Conservation (phyloP, 2,888 invertebrate genomes). For the Drosophila cracens region DNA sequence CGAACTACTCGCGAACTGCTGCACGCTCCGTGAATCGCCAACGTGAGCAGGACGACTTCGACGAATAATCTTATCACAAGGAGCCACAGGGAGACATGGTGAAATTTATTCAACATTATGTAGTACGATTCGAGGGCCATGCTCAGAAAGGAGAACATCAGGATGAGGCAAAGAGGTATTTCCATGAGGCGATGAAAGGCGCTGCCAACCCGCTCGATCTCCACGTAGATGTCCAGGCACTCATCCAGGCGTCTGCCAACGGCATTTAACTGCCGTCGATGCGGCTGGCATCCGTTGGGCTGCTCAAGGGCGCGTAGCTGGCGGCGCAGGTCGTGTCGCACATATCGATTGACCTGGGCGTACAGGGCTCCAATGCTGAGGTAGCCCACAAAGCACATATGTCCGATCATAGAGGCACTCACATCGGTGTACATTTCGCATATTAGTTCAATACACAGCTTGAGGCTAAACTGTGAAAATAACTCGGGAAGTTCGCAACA, state of each 20-base stretch:
- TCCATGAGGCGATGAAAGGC: slow-evolving; percentile 50
- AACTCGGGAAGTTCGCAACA: slow-evolving; percentile 7
- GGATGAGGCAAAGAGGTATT: slow-evolving; percentile 39
- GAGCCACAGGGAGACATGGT: slow-evolving; percentile 12
- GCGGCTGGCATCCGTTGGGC: not conserved
- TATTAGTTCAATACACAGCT: not conserved
- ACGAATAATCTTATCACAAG: slow-evolving; percentile 37
- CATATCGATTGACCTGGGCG: slow-evolving; percentile 50
- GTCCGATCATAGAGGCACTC: slow-evolving; percentile 33
- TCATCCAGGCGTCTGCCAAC: slow-evolving; percentile 43
- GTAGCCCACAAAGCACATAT: slow-evolving; percentile 57
- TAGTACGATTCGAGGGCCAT: slow-evolving; percentile 44
- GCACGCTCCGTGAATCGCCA: slow-evolving; percentile 56
- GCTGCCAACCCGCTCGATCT: slow-evolving; percentile 42
- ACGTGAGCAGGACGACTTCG: slow-evolving; percentile 55
- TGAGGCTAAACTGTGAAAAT: not conserved
- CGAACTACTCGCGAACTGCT: slow-evolving; percentile 42
- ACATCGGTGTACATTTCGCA: slow-evolving; percentile 25
- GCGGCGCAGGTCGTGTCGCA: slow-evolving; percentile 39
- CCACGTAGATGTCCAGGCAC: slow-evolving; percentile 54
- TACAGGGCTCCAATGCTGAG: slow-evolving; percentile 58
- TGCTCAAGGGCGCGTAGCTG: slow-evolving; percentile 43
- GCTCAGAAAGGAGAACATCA: slow-evolving; percentile 38
- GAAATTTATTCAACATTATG: slow-evolving; percentile 25
- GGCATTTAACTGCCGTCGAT: slow-evolving; percentile 21